Evolutionary conservation across 2,797 vertebrate species (phyloP), one percentile per base, ranked within the genome.

Genomic region (Anomalospiza imberbis): DNA sequence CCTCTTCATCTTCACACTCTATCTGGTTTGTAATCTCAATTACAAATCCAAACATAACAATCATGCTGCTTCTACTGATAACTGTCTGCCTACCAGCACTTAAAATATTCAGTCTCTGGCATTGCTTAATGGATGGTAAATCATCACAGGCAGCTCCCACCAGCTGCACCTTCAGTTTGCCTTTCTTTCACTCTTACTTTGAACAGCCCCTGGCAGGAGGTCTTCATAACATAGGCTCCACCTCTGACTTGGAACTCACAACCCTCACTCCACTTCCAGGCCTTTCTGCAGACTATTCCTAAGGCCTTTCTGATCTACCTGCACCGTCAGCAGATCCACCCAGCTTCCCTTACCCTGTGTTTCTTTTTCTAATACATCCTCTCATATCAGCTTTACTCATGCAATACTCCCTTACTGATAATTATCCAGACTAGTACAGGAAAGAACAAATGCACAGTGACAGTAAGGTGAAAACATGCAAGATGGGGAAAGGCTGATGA

Each of bases 241-340:
- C 26, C 67, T 92, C 57, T 45, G 40, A 71, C 29, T 31, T 51
- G 31, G 44, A 50, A 58, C 29, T 58, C 55, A 19, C 4, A 1
- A 36, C 12, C 28, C 24, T 61, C 78, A 34, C 22, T 57, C 61
- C 70, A 24, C 26, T 40, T 83, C 53, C 62, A 85, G 34, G 31
- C 5, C 45, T 65, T 91, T 92, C 53, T 82, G 45, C 45, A 66
- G 14, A 45, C 21, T 48, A 34, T 40, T 73, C 40, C 63, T 22
- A 73, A 67, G 31, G 28, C 18, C 36, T 4, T 62, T 57, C 50
- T 85, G 15, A 47, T 32, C 29, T 10, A 71, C 28, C 15, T 8
- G 0, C 34, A 42, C 31, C 1, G 1, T 18, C 58, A 81, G 25
- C 29, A 70, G 0, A 0, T 60, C 50, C 38, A 36, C 16, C 47